These are phyloP conservation scores for Rhinatrema bivittatum DNA, from an alignment of 2,797 vertebrate species.

Conservation along the genomic window DNA sequence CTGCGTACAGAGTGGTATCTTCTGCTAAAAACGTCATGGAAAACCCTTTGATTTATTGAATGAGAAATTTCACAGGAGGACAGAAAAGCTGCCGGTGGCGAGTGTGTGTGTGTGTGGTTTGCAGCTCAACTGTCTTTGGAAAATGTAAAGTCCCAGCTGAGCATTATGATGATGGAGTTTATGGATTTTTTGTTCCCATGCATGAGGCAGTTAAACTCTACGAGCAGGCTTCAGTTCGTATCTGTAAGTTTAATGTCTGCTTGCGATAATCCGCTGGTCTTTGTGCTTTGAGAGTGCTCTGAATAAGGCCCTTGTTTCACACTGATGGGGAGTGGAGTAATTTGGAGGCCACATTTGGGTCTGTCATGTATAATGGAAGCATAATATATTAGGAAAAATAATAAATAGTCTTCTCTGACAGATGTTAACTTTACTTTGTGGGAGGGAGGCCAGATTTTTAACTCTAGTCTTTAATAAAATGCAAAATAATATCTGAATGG, in stretches of 20 bases:
- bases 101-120: no score
- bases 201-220: slow-evolving; percentile 33
- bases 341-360: slow-evolving; percentile 40
- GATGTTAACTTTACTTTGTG: slow-evolving; percentile 30
- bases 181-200: slow-evolving; percentile 26
- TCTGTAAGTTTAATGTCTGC: slow-evolving; percentile 39
- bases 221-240: slow-evolving; percentile 31
- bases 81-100: slow-evolving; percentile 45
- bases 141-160: slow-evolving; percentile 47
- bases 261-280: slow-evolving; percentile 42
- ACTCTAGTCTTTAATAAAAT: slow-evolving; percentile 17
- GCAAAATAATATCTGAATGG: slow-evolving; percentile 25
- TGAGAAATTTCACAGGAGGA: slow-evolving; percentile 35
- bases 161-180: slow-evolving; percentile 44
- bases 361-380: slow-evolving; percentile 42
- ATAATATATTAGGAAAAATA: slow-evolving; percentile 36
- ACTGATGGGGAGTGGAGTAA: slow-evolving; percentile 42
- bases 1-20: slow-evolving; percentile 4
- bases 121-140: slow-evolving; percentile 34
- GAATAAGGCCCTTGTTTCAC: slow-evolving; percentile 54
- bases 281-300: slow-evolving; percentile 52
- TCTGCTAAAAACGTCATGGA: slow-evolving; percentile 25
- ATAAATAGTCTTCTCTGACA: slow-evolving; percentile 39
- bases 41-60: slow-evolving; percentile 28
- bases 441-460: slow-evolving; percentile 24